These are phyloP conservation scores for Cheilosia variabilis DNA, from an alignment of 2,888 invertebrate genomes.

Conservation along the genomic window DNA sequence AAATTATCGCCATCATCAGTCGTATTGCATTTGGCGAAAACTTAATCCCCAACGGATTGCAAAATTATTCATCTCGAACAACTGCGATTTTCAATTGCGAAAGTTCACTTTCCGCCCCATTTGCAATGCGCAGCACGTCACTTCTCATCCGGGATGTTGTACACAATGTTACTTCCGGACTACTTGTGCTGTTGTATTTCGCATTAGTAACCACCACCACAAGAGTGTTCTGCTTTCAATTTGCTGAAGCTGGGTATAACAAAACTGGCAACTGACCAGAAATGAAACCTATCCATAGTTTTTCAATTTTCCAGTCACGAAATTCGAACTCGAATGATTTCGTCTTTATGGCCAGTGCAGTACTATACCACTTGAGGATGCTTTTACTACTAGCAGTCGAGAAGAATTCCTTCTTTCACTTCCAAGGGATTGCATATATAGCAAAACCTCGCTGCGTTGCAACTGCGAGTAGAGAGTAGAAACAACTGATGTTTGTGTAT, in stretches of 20 bases:
- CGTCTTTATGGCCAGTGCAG: constrained; percentile 15
- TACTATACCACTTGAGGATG: constrained; percentile 10
- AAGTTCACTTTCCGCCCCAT: constrained; percentile 21
- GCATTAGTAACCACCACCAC: constrained; percentile 62
- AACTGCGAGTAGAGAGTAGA: not conserved
- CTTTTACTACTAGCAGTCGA: constrained; percentile 35
- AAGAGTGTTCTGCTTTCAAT: constrained; percentile 47
- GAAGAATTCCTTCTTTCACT: not conserved
- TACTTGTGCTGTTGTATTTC: constrained; percentile 21
- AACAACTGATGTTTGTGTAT: constrained; percentile 51
- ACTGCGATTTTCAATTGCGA: constrained; percentile 43
- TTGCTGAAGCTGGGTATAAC: constrained; percentile 3
- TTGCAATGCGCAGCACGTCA: constrained; percentile 7
- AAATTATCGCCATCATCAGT: constrained; percentile 52
- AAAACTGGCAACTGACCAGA: constrained; percentile 68
- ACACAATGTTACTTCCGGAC: constrained; percentile 23
- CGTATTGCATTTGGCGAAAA: constrained; percentile 40
- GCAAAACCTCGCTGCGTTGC: no score
- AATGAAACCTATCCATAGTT: constrained; percentile 66
- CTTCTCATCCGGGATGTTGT: not conserved
- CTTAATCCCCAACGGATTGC: constrained; percentile 32
- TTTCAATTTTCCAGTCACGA: constrained; percentile 73
- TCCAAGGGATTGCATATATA: not conserved
- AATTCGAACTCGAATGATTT: constrained; percentile 62
- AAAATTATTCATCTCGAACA: constrained; percentile 19